Base-by-base conservation (phyloP, 2,888 invertebrate genomes). In the Philereme transversata region DNA sequence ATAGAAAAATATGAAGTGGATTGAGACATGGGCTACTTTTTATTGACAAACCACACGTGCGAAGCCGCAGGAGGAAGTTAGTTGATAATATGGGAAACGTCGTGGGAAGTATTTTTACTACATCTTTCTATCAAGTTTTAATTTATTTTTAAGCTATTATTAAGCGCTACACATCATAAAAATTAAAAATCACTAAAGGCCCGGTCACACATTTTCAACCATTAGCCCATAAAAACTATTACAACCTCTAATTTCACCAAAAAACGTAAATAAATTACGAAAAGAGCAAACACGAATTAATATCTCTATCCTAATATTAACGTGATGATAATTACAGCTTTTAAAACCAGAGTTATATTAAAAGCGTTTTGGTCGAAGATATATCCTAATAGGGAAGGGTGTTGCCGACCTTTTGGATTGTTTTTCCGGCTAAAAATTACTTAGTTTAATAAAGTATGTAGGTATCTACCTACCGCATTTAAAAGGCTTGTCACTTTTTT, bases 251-350 rank as follows among this genome's bases (percentile, higher is more conserved):
- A 90, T 89, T 87, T 86, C 77, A 82, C 82, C 77, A 62, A 86
- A 84, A 87, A 88, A 86, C 83, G 78, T 78, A 84, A 84, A 88
- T 87, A 91, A 89, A 90, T 88, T 84, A 88, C 83, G 80, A 90
- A 90, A 78, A 88, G 88, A 86, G 81, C 83, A 88, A 89, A 90
- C 84, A 88, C 79, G 79, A 67, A 90, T 90, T 90, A 90, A 90
- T 90, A 90, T 90, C 89, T 91, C 87, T 89, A 91, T 91, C 89
- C 89, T 82, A 90, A 88, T 91, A 89, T 87, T 91, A 90, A 86
- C 76, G 78, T 80, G 79, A 82, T 78, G 85, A 88, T 91, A 91
- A 91, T 91, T 90, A 91, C 85, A 86, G 89, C 82, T 56, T 78
- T 77, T 78, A 76, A 76, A 79, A 81, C 76, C 72, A 75, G 79